A percentile compares a stretch with the other conserved stretches of the same genome.
phyloP scores from a whole-genome alignment of 2,888 invertebrate species.

The Trachelus tabidus region DNA sequence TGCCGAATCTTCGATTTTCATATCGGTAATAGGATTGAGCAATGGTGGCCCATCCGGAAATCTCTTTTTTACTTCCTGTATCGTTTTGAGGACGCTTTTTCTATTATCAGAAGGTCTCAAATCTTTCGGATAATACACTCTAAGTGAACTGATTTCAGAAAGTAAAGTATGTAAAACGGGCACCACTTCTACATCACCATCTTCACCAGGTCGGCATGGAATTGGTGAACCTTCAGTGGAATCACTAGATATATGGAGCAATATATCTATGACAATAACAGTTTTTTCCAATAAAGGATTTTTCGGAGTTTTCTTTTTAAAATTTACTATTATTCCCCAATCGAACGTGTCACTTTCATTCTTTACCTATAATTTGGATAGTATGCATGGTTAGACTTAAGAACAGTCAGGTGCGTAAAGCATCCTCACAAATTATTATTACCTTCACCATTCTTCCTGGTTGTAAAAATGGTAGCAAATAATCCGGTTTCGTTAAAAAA shows the following conservation, averaged over 20 bases:
- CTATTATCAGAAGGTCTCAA: conserved; percentile 86
- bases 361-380: conserved; percentile 72
- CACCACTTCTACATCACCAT: conserved; percentile 90
- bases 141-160: conserved; percentile 87
- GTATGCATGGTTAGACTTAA: neutral
- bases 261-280: conserved; percentile 83
- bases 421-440: conserved; percentile 32
- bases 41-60: conserved; percentile 90
- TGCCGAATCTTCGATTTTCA: conserved; percentile 89
- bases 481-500: conserved; percentile 86
- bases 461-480: conserved; percentile 93
- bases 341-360: conserved; percentile 89
- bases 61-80: conserved; percentile 89
- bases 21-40: conserved; percentile 93
- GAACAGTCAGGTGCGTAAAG: neutral
- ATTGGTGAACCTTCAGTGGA: conserved; percentile 72
- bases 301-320: conserved; percentile 75
- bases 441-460: conserved; percentile 94
- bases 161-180: conserved; percentile 87
- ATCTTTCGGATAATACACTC: conserved; percentile 92
- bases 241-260: conserved; percentile 82
- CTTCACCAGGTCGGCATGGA: conserved; percentile 77
- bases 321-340: conserved; percentile 97
- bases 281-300: conserved; percentile 68
- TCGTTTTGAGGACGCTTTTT: conserved; percentile 85